Conservation (phyloP, 2,113 vertebrate species). For the Hypanus sabinus region DNA sequence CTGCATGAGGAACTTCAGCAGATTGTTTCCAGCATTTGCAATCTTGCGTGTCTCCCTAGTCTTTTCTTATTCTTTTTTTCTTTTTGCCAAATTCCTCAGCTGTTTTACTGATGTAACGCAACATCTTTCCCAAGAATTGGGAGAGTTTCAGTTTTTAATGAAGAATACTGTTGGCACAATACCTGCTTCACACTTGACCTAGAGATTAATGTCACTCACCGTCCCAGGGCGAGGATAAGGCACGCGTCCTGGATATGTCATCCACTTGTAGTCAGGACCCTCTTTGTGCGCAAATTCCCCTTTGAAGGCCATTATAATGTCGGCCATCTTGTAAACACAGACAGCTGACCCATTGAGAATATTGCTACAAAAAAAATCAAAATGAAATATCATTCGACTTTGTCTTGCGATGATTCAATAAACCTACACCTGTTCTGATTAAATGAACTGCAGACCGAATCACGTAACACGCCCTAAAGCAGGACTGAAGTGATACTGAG, state of each 20-base stretch:
- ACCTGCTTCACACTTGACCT: not conserved
- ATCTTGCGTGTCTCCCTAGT: not conserved
- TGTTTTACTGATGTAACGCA: not conserved
- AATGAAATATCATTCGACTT: not conserved
- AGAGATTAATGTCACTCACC: constrained; percentile 49
- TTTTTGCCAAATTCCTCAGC: not conserved
- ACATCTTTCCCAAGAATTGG: not conserved
- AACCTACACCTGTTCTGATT: not conserved
- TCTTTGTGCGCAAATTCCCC: constrained; percentile 68
- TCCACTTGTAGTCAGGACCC: constrained; percentile 68
- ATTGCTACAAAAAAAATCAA: constrained; percentile 48
- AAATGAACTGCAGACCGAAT: not conserved
- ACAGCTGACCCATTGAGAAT: constrained; percentile 67
- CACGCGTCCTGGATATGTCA: constrained; percentile 62
- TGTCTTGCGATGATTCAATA: not conserved
- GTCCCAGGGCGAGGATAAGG: constrained; percentile 70
- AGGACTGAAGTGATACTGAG: too few relatives aligned
- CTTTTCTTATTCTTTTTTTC: not conserved
- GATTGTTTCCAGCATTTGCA: not conserved
- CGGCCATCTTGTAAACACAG: constrained; percentile 67
- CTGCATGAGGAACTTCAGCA: not conserved
- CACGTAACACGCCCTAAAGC: not conserved
- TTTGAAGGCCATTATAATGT: constrained; percentile 62
- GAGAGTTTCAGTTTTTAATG: not conserved
- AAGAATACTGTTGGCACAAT: not conserved